Evolutionary conservation across 2,888 invertebrate species (phyloP), one percentile per base, ranked within the genome.

Genomic region (Tenthredo notha): DNA sequence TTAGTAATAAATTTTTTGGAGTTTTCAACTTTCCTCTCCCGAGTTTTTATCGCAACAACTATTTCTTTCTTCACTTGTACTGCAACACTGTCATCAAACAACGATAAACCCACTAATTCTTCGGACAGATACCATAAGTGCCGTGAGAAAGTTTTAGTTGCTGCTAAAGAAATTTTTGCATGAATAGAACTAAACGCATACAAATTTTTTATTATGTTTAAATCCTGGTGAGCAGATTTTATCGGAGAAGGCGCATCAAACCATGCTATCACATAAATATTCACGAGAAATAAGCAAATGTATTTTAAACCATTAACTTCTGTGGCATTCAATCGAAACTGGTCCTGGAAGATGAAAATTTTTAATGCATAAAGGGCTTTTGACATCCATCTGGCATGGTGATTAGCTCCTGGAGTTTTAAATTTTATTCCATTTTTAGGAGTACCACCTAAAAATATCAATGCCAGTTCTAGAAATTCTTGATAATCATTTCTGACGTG

Each of bases 351-450:
- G 33, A 88, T 21, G 65, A 61, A 88, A 10, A 89, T 87, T 85
- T 88, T 89, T 29, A 87, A 85, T 29, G 75, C 84, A 84, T 87
- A 88, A 82, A 87, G 86, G 6, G 86, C 87, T 84, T 88, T 88
- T 18, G 87, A 58, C 87, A 88, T 87, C 88, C 88, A 89, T 25
- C 88, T 50, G 33, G 89, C 88, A 85, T 88, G 88, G 83, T 87
- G 88, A 33, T 86, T 65, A 50, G 87, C 86, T 70, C 88, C 89
- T 72, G 85, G 86, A 84, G 72, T 61, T 78, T 25, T 77, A 40
- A 78, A 77, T 25, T 9, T 50, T 21, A 84, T 86, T 12, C 87
- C 86, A 7, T 47, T 47, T 47, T 9, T 47, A 10, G 43, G 43
- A 47, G 43, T 47, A 47, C 43, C 43, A 7, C 43, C 43, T 12